Evolutionary conservation across 2,113 vertebrate genomes (phyloP), one percentile per base, ranked within the genome.

Genomic region (Struthidea cinerea): DNA sequence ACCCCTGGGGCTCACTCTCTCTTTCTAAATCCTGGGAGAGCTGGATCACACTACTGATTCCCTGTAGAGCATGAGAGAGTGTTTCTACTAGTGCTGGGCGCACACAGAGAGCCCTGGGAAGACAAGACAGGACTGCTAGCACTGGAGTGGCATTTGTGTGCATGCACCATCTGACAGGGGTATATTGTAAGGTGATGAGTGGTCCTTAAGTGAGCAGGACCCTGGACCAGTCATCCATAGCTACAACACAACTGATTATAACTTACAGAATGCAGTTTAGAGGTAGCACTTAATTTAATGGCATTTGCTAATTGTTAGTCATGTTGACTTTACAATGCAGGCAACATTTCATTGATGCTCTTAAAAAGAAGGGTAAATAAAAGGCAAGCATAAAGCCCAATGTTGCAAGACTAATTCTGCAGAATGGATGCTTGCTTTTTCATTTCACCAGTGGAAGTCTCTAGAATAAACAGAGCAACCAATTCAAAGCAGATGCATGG

Each of bases 401-500:
- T 35, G 56, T 33, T 89, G 86, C 47, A 83, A 67, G 64, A 80
- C n/a, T 61, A 68, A 75, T 81, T 94, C 78, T 82, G 42, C 13
- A 87, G 84, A 84, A 94, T 46, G 70, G 57, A 14, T 85, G 76
- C 90, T 88, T 84, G 59, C 70, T 88, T 86, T 89, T 86, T 64
- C 18, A 18, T 71, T 96, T 85, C 65, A 81, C 81, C 49, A 93
- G 52, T 73, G 82, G 79, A 93, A 94, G 94, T 92, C 61, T 87
- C 22, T 75, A 84, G 95, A 93, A 92, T 81, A 95, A 96, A 96
- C 92, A 97, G 89, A 91, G 61, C 75, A 96, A 76, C 59, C 90
- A 75, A 97, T 97, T 93, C 87, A 82, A 96, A 97, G 90, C 97
- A 97, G 95, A 96, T 97, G 94, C 74, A 79, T 76, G 56, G 27